These are phyloP conservation scores for Tapirus terrestris DNA, from an alignment of 2,113 vertebrate species.

Conservation along the genomic window DNA sequence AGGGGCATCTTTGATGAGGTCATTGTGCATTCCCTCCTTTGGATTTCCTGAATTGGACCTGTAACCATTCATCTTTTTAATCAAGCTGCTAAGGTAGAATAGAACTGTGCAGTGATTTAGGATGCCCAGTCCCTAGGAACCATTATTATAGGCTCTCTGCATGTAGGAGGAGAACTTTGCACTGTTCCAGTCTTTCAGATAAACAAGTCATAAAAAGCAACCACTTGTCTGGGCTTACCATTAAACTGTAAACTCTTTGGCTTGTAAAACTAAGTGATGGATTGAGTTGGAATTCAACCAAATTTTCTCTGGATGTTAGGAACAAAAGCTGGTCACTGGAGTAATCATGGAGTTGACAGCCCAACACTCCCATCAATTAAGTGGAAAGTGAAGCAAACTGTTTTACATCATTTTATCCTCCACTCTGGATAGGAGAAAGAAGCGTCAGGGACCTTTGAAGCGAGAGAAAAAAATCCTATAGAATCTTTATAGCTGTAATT, in stretches of 20 bases:
- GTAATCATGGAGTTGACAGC: not conserved
- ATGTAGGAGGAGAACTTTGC: not conserved
- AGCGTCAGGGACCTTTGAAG: not conserved
- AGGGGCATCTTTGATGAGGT: not conserved
- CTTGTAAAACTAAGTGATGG: constrained; percentile 36
- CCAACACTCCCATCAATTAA: not conserved
- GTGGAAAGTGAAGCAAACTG: not conserved
- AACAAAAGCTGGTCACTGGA: not conserved
- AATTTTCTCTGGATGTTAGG: constrained; percentile 15
- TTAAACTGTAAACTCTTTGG: not conserved
- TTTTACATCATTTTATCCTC: not conserved
- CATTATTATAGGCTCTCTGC: not conserved
- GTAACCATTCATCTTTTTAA: not conserved
- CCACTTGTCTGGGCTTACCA: not conserved
- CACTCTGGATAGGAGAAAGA: not conserved
- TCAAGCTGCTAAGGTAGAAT: not conserved
- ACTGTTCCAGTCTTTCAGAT: not conserved
- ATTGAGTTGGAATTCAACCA: not conserved
- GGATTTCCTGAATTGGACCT: not conserved
- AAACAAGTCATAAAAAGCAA: not conserved
- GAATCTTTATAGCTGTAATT: not conserved
- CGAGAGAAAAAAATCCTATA: not conserved
- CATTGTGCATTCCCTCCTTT: not conserved
- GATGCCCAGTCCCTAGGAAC: not conserved
- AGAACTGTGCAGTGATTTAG: not conserved